These are phyloP conservation scores for Malthinus flaveolus DNA, from an alignment of 2,888 invertebrate species.

Conservation along the genomic window DNA sequence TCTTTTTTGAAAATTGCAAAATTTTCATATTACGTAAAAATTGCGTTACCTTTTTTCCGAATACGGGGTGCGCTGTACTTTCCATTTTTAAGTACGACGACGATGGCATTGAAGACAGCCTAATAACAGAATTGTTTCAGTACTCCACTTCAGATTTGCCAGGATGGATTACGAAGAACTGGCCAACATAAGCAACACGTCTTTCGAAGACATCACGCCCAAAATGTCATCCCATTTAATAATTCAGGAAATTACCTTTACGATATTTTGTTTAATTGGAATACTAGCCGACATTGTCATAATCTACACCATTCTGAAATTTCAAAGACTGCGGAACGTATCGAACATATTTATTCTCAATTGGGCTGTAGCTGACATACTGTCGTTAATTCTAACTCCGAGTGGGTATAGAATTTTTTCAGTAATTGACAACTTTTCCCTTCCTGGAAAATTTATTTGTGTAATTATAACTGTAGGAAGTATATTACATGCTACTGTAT, in stretches of 20 bases:
- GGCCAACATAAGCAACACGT: background rate
- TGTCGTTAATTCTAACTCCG: background rate
- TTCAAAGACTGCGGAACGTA: constrained; percentile 2
- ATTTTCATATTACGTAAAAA: no score
- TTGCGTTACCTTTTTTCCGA: no score
- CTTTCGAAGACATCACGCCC: background rate
- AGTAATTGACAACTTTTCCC: background rate
- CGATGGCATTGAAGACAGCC: no score
- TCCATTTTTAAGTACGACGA: no score
- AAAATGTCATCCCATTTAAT: background rate
- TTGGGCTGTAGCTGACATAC: constrained; percentile 12
- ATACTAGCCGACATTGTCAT: constrained; percentile 1
- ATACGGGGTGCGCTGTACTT: no score
- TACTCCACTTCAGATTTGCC: background rate
- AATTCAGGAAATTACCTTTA: background rate
- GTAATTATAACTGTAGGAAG: background rate
- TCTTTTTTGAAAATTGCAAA: no score
- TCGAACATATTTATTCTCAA: constrained; percentile 9
- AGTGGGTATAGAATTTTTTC: constrained; percentile 1
- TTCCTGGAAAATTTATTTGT: background rate
- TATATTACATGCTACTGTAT: background rate
- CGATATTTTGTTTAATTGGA: background rate
- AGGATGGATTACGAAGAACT: background rate
- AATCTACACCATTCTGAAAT: constrained; percentile 7
- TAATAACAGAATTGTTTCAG: no score